Evolutionary conservation across 1,140 invertebrate genomes (phyloP), one percentile per base, ranked within the genome.

Genomic region (Planococcus citri): DNA sequence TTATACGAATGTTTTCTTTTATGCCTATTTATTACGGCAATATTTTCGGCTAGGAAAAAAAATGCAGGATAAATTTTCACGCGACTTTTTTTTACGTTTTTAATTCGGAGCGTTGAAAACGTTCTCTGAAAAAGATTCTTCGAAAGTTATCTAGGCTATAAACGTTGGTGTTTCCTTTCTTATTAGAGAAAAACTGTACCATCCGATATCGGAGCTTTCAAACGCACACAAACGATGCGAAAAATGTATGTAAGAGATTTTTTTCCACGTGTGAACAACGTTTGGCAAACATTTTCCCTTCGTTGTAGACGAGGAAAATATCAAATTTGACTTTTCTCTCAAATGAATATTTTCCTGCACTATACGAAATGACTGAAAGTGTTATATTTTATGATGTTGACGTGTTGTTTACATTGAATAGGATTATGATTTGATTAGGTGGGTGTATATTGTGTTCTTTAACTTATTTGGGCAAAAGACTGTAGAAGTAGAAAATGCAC

Each of bases 1-100:
- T 64, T 64, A 64, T 64, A 64, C 25, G 60, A 64, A 64, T 64
- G 60, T 64, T 64, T 64, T 64, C 25, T 64, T 64, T 64, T 64
- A 25, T 64, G 60, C 25, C 25, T 64, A 25, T 64, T 64, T 64
- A 25, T 64, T 64, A 51, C 41, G 41, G 41, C 41, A 51, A 51
- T 51, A 51, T 51, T 51, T 51, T 51, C 41, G n/a, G 17, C 6
- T 51, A 37, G 12, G 41, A 51, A n/a, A 51, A 51, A 51, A 51
- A 51, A 20, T 51, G 41, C n/a, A 17, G 17, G 41, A 51, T 51
- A 51, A 51, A 51, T 51, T 37, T 51, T 51, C 41, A 51, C 41
- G 41, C 41, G 41, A 51, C 41, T 51, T 51, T 51, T 51, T 51
- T 51, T n/a, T 17, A 51, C 17, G 41, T 51, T 51, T 51, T 51